Conservation (phyloP, 2,797 vertebrate species). For the Cheirogaleus major region DNA sequence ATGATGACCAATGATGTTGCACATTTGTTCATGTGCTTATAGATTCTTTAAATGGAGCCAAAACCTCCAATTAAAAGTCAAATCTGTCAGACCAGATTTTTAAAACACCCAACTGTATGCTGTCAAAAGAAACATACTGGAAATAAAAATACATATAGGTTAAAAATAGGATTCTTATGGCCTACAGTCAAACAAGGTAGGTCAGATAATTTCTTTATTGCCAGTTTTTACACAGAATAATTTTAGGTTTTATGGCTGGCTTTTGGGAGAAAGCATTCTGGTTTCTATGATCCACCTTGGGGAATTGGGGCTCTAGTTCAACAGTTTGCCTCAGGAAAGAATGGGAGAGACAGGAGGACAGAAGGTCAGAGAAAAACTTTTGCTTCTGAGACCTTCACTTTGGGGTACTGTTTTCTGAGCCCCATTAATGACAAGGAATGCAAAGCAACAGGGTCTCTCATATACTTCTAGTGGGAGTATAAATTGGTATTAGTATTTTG, state of each 20-base stretch:
- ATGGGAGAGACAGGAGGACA: too few species aligned
- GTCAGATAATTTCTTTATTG: too few species aligned
- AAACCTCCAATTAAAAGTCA: neutral
- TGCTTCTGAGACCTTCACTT: too few species aligned
- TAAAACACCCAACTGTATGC: neutral
- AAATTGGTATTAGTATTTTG: neutral
- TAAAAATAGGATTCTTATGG: neutral
- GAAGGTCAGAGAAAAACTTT: too few species aligned
- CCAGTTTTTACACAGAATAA: too few species aligned
- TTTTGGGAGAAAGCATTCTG: too few species aligned
- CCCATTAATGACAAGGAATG: neutral
- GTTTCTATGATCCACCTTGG: too few species aligned
- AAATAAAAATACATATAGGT: neutral
- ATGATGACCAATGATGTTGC: neutral
- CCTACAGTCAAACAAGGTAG: too few species aligned
- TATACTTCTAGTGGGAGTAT: neutral
- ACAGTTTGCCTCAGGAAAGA: too few species aligned
- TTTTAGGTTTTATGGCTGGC: too few species aligned
- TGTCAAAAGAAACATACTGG: neutral
- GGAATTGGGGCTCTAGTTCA: too few species aligned
- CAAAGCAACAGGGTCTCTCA: neutral
- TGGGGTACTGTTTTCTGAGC: too few species aligned
- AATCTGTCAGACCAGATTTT: neutral
- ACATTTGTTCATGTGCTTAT: neutral
- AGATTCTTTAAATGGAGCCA: neutral